Evolutionary conservation across 1,140 invertebrate genomes (phyloP).

Genomic region (Bombus haemorrhoidalis): DNA sequence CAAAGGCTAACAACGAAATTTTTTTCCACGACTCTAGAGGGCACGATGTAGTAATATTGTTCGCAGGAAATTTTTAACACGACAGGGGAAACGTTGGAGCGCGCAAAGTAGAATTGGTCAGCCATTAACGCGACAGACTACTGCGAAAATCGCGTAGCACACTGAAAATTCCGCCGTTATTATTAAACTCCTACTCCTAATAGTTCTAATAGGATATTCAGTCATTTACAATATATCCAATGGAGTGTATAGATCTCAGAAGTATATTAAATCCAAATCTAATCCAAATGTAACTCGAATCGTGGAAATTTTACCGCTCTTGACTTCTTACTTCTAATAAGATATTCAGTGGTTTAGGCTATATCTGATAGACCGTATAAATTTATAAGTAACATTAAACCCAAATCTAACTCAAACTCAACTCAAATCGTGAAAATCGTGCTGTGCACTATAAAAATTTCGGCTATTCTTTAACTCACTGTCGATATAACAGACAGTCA

Average conservation of each 20-base stretch:
- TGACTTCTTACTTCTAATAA: not conserved
- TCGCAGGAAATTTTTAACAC: not conserved
- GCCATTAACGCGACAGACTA: not conserved
- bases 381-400: no score
- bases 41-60: not conserved
- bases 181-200: no score
- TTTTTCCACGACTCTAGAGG: not conserved
- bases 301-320: no score
- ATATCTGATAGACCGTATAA: no score
- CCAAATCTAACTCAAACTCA: no score
- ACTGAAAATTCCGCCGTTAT: not conserved
- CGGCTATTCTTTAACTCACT: no score
- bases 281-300: no score
- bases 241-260: not conserved
- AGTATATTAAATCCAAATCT: not conserved
- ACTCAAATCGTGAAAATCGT: no score
- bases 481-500: no score
- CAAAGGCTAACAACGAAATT: constrained; percentile 14
- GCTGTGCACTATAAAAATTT: no score
- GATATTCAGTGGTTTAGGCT: no score
- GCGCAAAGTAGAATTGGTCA: constrained; percentile 25
- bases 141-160: not conserved
- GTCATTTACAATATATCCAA: not conserved
- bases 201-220: no score
- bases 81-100: not conserved